Percentiles rank a stretch among this genome's conserved stretches.
Conservation (phyloP, 2,113 vertebrate genomes). For the Odocoileus hemionus region DNA sequence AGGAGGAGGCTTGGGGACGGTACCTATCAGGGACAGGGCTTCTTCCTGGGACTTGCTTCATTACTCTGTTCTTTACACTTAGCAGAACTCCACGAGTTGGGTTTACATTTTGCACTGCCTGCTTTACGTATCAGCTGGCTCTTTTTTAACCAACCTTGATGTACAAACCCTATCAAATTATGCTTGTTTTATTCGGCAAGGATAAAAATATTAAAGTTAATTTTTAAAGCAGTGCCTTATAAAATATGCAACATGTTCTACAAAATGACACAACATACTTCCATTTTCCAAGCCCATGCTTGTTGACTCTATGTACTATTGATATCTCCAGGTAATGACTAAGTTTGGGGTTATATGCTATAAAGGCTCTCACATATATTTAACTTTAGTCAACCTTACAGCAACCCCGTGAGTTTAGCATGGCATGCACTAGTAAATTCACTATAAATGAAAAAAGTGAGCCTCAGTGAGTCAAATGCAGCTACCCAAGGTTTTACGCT, state of each 20-base stretch:
- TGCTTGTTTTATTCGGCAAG: slow-evolving; percentile 24
- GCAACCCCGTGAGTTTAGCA: neutral
- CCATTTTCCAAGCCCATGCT: neutral
- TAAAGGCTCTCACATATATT: neutral
- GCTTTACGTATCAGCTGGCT: neutral
- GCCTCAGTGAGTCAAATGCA: neutral
- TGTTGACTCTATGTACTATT: neutral
- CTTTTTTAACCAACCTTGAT: slow-evolving; percentile 5
- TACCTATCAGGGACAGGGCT: neutral
- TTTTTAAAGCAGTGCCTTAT: slow-evolving; percentile 35
- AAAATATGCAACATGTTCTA: slow-evolving; percentile 44
- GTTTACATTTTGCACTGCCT: slow-evolving; percentile 10
- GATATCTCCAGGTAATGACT: slow-evolving; percentile 29
- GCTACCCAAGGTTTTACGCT: neutral
- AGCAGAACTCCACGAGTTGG: neutral
- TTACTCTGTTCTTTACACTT: neutral
- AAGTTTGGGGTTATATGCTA: neutral
- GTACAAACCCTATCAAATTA: neutral
- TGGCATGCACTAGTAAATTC: neutral
- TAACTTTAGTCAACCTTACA: neutral
- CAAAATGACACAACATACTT: slow-evolving; percentile 10
- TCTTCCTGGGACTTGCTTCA: neutral
- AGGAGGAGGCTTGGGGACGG: accelerated
- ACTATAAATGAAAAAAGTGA: neutral
- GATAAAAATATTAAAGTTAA: slow-evolving; percentile 40